Evolutionary conservation across 2,113 vertebrate genomes (phyloP), one percentile per base, ranked within the genome.

Genomic region (Aplodontia rufa): DNA sequence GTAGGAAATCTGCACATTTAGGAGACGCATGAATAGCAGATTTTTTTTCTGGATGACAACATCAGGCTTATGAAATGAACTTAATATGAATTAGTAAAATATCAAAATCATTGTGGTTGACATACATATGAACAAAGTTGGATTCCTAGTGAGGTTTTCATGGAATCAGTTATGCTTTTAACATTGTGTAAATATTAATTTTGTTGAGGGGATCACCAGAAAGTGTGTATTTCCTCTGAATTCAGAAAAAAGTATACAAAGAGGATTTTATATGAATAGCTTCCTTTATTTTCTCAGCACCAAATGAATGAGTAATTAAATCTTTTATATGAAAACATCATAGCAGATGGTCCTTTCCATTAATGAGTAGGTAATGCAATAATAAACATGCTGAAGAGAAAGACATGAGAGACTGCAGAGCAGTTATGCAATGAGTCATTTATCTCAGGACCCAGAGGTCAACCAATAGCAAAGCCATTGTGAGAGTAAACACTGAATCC

Each of bases 331-430:
- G 55, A 96, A 97, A 97, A 97, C 51, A 95, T 93, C 92, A 95
- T 76, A 95, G 91, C 88, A 96, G 91, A 95, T 94, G 64, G 87
- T 91, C 51, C n/a, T 96, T 96, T 53, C 83, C 75, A 95, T 87
- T 97, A 97, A 96, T 74, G 80, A 95, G 58, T 55, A 87, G 35
- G 19, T 93, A 96, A 96, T 93, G 93, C 97, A 96, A 97, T 93
- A 97, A 96, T 83, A 94, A 96, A 94, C 90, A 97, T 90, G 91
- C 85, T 86, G 72, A 93, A 96, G 51, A 94, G 78, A 82, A 96
- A 96, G 85, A 79, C 81, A 95, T 78, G 88, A 96, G 91, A 85
- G 79, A 91, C 4, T 93, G 53, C 90, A 78, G 93, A 84, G 91
- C 88, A 87, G 86, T 84, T 96, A 71, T 78, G 53, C 75, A 58